These are phyloP conservation scores for Cynopterus sphinx DNA, from an alignment of 2,797 vertebrate species.

Conservation along the genomic window DNA sequence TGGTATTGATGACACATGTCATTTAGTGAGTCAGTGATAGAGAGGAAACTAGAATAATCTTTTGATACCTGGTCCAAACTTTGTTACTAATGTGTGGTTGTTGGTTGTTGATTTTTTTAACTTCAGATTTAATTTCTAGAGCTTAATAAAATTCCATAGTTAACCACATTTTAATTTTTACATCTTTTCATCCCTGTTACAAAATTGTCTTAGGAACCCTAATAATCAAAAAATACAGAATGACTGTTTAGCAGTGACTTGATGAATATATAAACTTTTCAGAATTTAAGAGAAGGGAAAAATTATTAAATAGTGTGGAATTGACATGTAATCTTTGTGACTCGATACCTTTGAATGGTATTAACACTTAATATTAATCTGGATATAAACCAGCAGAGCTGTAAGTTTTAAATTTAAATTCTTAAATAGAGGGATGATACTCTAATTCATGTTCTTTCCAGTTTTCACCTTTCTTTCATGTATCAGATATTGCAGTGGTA, in stretches of 20 bases:
- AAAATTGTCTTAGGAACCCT: slow-evolving; percentile 19
- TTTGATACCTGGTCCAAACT: background rate
- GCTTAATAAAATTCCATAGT: background rate
- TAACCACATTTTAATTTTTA: background rate
- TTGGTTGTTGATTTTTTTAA: background rate
- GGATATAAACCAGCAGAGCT: background rate
- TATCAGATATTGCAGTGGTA: background rate
- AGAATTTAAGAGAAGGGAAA: slow-evolving; percentile 40
- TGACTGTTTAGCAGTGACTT: slow-evolving; percentile 3
- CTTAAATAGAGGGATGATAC: background rate
- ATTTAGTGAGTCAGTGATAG: background rate
- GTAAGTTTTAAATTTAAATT: slow-evolving; percentile 43
- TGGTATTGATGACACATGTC: background rate
- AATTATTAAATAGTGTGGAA: slow-evolving; percentile 9
- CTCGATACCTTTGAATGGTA: background rate
- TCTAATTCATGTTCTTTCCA: background rate
- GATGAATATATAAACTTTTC: slow-evolving; percentile 19
- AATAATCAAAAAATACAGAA: slow-evolving; percentile 9
- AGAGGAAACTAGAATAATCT: background rate
- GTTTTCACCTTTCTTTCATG: background rate
- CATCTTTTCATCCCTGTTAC: background rate
- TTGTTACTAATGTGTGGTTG: background rate
- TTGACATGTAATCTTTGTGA: slow-evolving; percentile 2
- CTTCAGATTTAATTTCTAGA: slow-evolving; percentile 28
- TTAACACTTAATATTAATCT: slow-evolving; percentile 32